Conservation (phyloP, 2,888 invertebrate species). For the Temnothorax rugatulus region DNA sequence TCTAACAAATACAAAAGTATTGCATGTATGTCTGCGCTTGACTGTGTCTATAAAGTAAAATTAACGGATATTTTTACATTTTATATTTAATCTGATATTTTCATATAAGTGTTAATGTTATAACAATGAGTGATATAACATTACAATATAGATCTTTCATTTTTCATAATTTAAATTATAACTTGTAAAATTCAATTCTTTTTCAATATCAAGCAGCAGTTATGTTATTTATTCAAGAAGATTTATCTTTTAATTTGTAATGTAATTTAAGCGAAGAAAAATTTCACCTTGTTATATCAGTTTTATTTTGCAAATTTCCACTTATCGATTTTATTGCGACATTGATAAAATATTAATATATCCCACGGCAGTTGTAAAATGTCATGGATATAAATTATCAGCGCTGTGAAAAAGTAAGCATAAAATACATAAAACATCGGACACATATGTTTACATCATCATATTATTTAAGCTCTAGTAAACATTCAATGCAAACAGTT, state of each 20-base stretch:
- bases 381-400: slow-evolving; percentile 17
- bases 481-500: slow-evolving; percentile 22
- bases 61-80: neutral
- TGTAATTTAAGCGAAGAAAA: slow-evolving; percentile 1
- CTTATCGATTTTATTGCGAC: neutral
- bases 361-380: slow-evolving; percentile 1
- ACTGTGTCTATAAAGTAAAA: neutral
- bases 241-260: slow-evolving; percentile 2
- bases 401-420: slow-evolving; percentile 7
- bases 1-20: neutral
- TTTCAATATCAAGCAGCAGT: neutral
- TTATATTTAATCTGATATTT: neutral
- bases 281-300: neutral
- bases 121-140: neutral
- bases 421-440: slow-evolving; percentile 20
- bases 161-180: neutral
- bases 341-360: slow-evolving; percentile 11
- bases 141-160: neutral
- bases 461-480: slow-evolving; percentile 35
- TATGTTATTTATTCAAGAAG: neutral
- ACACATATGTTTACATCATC: neutral
- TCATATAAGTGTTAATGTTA: neutral
- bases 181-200: slow-evolving; percentile 11
- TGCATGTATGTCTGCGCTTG: neutral
- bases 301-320: slow-evolving; percentile 1